Percentiles rank a stretch among this genome's conserved stretches.
Conservation (phyloP, 2,797 vertebrate species). For the Merluccius polli region DNA sequence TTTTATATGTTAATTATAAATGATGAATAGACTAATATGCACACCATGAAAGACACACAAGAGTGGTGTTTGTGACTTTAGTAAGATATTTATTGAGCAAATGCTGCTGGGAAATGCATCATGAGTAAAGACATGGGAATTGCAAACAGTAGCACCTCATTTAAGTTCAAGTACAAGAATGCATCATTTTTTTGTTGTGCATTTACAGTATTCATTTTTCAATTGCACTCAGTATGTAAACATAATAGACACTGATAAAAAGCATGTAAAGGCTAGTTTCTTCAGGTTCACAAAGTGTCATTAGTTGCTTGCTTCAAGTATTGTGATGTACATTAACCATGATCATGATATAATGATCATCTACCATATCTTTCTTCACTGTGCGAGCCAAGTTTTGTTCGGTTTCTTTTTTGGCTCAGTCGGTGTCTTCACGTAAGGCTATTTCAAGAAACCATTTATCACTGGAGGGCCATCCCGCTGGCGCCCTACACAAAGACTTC, state of each 20-base stretch:
- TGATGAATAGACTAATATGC: not conserved
- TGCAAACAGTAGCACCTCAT: constrained; percentile 83
- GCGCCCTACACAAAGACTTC: constrained; percentile 6
- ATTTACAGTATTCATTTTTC: constrained; percentile 63
- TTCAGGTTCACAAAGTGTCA: constrained; percentile 63
- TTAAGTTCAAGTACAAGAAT: constrained; percentile 83
- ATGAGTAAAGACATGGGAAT: constrained; percentile 84
- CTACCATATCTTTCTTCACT: constrained; percentile 38
- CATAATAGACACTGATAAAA: constrained; percentile 90
- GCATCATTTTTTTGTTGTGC: constrained; percentile 55
- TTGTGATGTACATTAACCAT: constrained; percentile 62
- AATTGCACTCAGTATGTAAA: constrained; percentile 95
- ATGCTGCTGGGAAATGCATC: constrained; percentile 90
- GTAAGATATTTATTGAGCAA: constrained; percentile 98
- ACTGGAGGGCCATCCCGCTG: constrained; percentile 33
- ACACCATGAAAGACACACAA: constrained; percentile 26
- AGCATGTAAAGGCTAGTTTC: constrained; percentile 99
- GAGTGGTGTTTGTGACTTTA: constrained; percentile 51
- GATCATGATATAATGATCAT: constrained; percentile 22
- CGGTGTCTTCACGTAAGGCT: constrained; percentile 83
- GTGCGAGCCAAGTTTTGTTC: constrained; percentile 42
- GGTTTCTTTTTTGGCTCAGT: constrained; percentile 86
- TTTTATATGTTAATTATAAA: not conserved
- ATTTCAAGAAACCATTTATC: constrained; percentile 68
- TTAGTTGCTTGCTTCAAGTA: constrained; percentile 61